phyloP scores from a whole-genome alignment of 1,140 invertebrate species.

The Hylaeus anthracinus region DNA sequence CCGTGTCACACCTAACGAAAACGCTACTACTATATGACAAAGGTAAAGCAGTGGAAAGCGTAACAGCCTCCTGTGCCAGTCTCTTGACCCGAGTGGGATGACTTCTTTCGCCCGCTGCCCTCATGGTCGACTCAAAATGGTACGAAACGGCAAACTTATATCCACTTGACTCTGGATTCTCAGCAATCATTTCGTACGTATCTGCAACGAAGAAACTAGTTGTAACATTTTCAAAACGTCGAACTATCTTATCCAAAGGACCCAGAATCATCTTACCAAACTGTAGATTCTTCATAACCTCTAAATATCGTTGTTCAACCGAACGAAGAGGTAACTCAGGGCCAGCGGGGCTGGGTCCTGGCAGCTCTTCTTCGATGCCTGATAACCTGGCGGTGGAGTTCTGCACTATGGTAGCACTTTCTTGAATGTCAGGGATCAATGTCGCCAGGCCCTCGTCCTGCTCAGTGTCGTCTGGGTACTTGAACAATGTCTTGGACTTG shows the following conservation, averaged over 20 bases:
- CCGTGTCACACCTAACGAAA: conserved; percentile 97
- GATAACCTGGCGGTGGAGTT: conserved; percentile 83
- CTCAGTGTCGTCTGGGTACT: conserved; percentile 86
- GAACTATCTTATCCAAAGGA: background rate
- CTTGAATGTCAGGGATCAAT: conserved; percentile 93
- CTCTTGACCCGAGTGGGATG: conserved; percentile 94
- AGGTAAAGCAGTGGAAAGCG: conserved; percentile 95
- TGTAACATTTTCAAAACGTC: background rate
- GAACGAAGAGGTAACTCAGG: conserved; percentile 82
- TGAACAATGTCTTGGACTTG: conserved; percentile 71
- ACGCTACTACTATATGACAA: conserved; percentile 96
- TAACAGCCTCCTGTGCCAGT: conserved; percentile 97
- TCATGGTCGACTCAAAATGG: conserved; percentile 95
- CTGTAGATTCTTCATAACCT: conserved; percentile 93
- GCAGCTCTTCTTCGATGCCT: conserved; percentile 74
- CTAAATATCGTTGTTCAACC: conserved; percentile 89
- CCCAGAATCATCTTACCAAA: conserved; percentile 85
- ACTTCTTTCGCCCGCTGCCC: conserved; percentile 91
- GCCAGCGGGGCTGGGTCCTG: conserved; percentile 71
- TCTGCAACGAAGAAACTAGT: conserved; percentile 82
- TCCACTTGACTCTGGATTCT: conserved; percentile 86
- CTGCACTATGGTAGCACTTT: conserved; percentile 89
- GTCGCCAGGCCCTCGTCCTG: conserved; percentile 93
- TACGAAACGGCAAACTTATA: conserved; percentile 93
- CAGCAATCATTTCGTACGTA: conserved; percentile 94